Evolutionary conservation across 2,888 invertebrate genomes (phyloP), one percentile per base, ranked within the genome.

Genomic region (Lottia gigantea): DNA sequence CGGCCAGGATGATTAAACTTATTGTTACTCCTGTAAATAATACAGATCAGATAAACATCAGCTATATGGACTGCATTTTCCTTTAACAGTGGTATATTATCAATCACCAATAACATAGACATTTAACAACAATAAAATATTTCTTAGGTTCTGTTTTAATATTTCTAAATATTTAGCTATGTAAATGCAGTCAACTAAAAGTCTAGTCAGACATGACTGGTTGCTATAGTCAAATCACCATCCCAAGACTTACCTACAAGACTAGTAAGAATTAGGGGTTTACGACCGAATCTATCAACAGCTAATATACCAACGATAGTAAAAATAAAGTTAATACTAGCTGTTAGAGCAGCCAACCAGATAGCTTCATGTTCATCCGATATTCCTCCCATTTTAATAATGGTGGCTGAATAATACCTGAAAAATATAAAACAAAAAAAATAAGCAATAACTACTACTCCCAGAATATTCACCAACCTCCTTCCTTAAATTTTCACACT

Each of bases 321-420:
- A 74, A 89, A 90, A 8, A 89, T 46, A 77, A 90, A 90, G 78
- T 91, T 90, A 73, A 90, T 85, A 16, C 84, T 85, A 55, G 90
- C 84, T 23, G 88, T 87, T 16, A 84, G 83, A 4, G 89, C 88
- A 6, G 90, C 78, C 68, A 91, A 78, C 91, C 91, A 91, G 71
- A 91, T 90, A 14, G 90, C 90, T 62, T 78, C 80, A 55, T 84
- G 84, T 62, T 86, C 82, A 67, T 89, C 86, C 16, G 84, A 78
- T 0, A 90, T 79, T 19, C 90, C 90, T 0, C 89, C 86, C 86
- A 90, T 89, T 68, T 88, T 83, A 23, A 90, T 90, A 70, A 91
- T 91, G 71, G 89, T 89, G 7, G 90, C 91, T 77, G 90, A 90
- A 82, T 91, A 91, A 82, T 91, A 91, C 90, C 90, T 90, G 79